Evolutionary conservation across 2,113 vertebrate genomes (phyloP).

Genomic region (Dicrurus megarhynchus): DNA sequence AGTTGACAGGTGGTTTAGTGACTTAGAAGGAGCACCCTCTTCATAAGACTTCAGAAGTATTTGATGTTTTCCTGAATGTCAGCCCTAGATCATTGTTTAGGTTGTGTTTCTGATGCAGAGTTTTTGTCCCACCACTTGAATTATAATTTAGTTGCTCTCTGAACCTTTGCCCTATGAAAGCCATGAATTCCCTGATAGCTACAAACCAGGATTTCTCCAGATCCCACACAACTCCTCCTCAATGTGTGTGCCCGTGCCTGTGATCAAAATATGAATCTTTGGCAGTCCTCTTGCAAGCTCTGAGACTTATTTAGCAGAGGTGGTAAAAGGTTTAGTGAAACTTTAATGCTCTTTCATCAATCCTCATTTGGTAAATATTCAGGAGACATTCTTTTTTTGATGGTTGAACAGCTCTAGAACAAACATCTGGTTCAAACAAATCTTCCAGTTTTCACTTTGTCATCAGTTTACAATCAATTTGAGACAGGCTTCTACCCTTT

Average conservation of each 20-base stretch:
- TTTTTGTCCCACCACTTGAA: neutral
- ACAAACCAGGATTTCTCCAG: neutral
- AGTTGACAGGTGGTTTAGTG: neutral
- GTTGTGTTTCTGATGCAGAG: neutral
- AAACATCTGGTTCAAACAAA: constrained; percentile 40
- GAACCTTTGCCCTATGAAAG: neutral
- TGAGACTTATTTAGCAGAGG: neutral
- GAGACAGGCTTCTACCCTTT: neutral
- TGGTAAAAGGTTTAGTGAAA: neutral
- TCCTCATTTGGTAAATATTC: constrained; percentile 21
- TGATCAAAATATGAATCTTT: neutral
- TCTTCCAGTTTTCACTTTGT: constrained; percentile 8
- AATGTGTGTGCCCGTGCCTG: accelerated
- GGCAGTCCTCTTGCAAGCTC: neutral
- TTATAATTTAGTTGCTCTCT: neutral
- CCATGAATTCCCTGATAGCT: neutral
- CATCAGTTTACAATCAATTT: constrained; percentile 17
- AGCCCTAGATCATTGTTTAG: neutral
- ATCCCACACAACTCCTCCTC: neutral
- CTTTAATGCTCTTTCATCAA: neutral
- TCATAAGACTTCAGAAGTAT: neutral
- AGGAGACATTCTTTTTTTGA: neutral
- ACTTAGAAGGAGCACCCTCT: neutral
- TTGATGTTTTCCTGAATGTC: neutral
- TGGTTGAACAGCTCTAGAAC: constrained; percentile 1